Evolutionary conservation across 2,113 vertebrate species (phyloP).

Genomic region (Etheostoma spectabile): DNA sequence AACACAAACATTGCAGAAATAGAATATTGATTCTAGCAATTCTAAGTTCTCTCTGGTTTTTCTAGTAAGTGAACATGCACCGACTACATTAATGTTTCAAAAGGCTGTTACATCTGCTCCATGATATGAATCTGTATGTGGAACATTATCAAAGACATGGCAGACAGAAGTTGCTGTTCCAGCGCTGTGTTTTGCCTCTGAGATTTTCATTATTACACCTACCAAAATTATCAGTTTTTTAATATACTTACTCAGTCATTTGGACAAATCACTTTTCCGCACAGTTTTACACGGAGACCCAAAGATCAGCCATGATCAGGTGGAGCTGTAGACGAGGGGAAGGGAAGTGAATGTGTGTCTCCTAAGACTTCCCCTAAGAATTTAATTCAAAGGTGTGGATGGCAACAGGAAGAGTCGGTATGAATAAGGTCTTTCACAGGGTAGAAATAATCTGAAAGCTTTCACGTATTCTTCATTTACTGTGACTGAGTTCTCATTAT

Average conservation of each 20-base stretch:
- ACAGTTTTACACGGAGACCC: background rate
- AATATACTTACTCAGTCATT: too few species aligned
- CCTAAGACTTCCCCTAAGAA: constrained; percentile 1
- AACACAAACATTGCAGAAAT: background rate
- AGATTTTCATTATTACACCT: background rate
- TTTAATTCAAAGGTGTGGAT: constrained; percentile 40
- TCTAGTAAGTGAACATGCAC: background rate
- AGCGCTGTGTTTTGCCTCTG: background rate
- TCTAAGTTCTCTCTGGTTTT: background rate
- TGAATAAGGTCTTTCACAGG: constrained; percentile 7
- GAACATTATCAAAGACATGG: background rate
- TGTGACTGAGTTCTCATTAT: background rate
- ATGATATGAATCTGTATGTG: background rate
- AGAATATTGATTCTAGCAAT: background rate
- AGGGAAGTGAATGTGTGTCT: constrained; percentile 40
- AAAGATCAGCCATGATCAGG: constrained; percentile 21
- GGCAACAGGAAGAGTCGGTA: constrained; percentile 25
- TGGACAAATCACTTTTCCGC: too few species aligned
- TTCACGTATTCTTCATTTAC: background rate
- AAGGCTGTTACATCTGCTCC: background rate
- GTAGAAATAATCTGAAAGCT: background rate
- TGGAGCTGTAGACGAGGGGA: constrained; percentile 8
- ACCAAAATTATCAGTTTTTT: background rate
- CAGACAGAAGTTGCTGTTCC: background rate
- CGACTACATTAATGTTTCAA: background rate